A percentile compares a stretch with the other conserved stretches of the same genome.
phyloP scores from a whole-genome alignment of 2,113 vertebrate genomes.

The Taxidea taxus region DNA sequence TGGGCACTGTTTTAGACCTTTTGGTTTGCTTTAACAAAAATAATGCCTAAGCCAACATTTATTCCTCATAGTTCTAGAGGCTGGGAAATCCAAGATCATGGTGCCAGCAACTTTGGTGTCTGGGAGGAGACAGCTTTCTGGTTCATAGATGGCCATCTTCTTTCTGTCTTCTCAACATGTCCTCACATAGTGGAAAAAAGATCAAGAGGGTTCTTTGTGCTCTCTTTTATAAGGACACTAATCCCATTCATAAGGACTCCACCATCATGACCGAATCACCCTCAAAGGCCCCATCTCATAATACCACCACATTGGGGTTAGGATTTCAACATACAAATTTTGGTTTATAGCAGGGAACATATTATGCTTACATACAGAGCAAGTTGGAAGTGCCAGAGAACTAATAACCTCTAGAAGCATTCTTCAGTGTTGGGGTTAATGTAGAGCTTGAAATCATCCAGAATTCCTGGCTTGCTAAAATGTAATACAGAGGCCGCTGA shows the following conservation, averaged over 20 bases:
- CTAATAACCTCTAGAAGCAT: background rate
- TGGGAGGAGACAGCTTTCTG: background rate
- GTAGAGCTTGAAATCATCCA: too few species aligned
- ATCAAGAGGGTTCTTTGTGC: background rate
- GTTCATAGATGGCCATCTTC: background rate
- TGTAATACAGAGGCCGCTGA: too few species aligned
- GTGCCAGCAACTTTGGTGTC: background rate
- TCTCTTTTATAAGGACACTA: background rate
- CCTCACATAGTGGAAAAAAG: background rate
- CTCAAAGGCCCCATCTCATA: background rate
- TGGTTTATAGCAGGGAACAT: background rate
- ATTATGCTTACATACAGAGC: background rate
- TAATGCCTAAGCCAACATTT: background rate
- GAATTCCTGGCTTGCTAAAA: too few species aligned
- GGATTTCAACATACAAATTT: background rate
- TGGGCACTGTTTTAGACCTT: background rate
- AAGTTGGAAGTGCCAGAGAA: background rate
- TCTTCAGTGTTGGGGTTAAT: background rate
- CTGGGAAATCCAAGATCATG: background rate
- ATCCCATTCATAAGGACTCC: background rate
- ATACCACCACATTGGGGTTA: background rate
- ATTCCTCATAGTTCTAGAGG: background rate
- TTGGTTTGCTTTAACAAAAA: background rate
- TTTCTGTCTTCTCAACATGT: background rate
- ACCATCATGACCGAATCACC: background rate